phyloP scores from a whole-genome alignment of 2,113 vertebrate genomes.

The Hepsetus odoe region DNA sequence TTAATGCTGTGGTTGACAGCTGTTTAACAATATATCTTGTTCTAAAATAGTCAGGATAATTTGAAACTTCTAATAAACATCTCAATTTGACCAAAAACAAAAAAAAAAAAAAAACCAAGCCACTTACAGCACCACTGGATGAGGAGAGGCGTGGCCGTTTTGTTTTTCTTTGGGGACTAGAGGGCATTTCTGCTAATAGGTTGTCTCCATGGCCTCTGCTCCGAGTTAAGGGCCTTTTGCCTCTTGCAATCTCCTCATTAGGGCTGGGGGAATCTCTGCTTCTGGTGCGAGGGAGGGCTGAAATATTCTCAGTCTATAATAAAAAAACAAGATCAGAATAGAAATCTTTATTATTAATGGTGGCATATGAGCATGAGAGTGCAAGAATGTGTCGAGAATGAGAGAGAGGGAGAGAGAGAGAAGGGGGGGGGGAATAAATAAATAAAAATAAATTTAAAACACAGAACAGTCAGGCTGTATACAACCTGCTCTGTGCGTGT shows the following conservation, averaged over 20 bases:
- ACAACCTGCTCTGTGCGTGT: conserved; percentile 80
- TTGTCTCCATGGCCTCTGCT: conserved; percentile 84
- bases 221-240: conserved; percentile 84
- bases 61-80: neutral
- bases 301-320: conserved; percentile 74
- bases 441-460: neutral
- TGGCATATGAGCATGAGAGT: too few relatives aligned
- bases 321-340: neutral
- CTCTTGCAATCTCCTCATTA: conserved; percentile 79
- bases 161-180: conserved; percentile 78
- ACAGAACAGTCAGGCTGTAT: neutral
- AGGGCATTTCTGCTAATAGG: conserved; percentile 67
- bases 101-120: neutral
- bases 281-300: conserved; percentile 71
- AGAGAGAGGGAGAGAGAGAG: too few relatives aligned
- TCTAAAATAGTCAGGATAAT: too few relatives aligned
- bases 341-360: neutral
- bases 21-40: too few relatives aligned
- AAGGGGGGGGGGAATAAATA: too few relatives aligned
- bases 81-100: neutral
- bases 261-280: conserved; percentile 83
- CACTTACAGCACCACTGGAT: conserved; percentile 81
- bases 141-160: conserved; percentile 87
- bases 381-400: too few relatives aligned
- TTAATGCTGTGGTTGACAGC: too few relatives aligned